A percentile compares a stretch with the other conserved stretches of the same genome.
These are phyloP conservation scores for Plumapathes pennacea DNA, from an alignment of 92 coral and sea anemone genomes.

Conservation along the genomic window DNA sequence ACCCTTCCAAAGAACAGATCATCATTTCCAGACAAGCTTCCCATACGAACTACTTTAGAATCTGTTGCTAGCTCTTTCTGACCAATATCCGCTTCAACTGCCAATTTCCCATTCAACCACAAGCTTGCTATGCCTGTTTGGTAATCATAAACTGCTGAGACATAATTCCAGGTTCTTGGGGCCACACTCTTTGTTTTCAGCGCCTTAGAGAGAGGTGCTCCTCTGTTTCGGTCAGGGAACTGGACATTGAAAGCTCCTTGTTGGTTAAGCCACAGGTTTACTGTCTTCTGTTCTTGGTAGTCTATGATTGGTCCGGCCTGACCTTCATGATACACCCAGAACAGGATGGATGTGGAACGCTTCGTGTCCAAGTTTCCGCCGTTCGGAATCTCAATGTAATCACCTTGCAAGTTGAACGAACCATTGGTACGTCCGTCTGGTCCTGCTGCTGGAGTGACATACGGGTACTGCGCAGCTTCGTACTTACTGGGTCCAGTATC, in stretches of 20 bases:
- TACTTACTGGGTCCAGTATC: slow-evolving; percentile 21
- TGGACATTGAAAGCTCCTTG: not conserved
- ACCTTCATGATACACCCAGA: slow-evolving; percentile 42
- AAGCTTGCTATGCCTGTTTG: slow-evolving; percentile 14
- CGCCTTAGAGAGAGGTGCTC: not conserved
- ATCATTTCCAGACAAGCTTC: slow-evolving; percentile 10
- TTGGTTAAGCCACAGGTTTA: not conserved
- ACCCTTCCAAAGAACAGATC: slow-evolving; percentile 44
- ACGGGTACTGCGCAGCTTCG: slow-evolving; percentile 7
- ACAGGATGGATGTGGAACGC: too few relatives aligned
- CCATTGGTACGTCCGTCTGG: slow-evolving; percentile 26
- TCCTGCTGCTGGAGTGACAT: not conserved
- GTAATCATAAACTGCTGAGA: slow-evolving; percentile 1
- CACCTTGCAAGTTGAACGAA: slow-evolving; percentile 6
- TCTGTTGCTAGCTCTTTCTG: slow-evolving; percentile 28
- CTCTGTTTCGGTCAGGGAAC: not conserved
- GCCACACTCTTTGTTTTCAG: not conserved
- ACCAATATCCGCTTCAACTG: slow-evolving; percentile 15
- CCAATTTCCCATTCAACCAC: slow-evolving; percentile 20
- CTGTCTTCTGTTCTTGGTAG: not conserved
- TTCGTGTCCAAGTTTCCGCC: slow-evolving; percentile 29
- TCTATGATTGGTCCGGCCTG: slow-evolving; percentile 25
- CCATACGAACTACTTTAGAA: slow-evolving; percentile 15
- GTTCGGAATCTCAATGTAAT: slow-evolving; percentile 5
- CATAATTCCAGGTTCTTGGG: slow-evolving; percentile 4